A percentile compares a stretch with the other conserved stretches of the same genome.
phyloP scores from a whole-genome alignment of 30 jellyfish, hydroid and myxozoan genomes.

The Pelagia noctiluca region DNA sequence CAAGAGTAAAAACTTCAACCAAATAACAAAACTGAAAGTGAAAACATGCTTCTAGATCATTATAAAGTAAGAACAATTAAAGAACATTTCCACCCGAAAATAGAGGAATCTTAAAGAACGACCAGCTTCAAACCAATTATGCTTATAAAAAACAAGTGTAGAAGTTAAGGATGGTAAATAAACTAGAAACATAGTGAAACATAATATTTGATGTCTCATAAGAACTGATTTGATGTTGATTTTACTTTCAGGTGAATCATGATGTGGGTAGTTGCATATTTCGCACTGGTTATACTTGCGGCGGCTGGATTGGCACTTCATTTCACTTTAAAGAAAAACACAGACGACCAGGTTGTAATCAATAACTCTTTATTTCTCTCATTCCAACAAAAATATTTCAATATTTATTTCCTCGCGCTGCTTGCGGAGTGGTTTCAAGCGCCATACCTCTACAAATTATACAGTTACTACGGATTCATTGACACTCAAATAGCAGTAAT shows the following conservation, averaged over 20 bases:
- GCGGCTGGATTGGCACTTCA: constrained; percentile 57
- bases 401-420: constrained; percentile 88
- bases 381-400: constrained; percentile 78
- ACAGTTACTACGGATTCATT: constrained; percentile 90
- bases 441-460: constrained; percentile 86
- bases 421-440: constrained; percentile 99
- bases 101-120: too few species aligned
- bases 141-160: too few species aligned
- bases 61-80: too few species aligned
- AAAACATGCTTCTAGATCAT: too few species aligned
- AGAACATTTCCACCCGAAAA: too few species aligned
- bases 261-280: constrained; percentile 86
- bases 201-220: too few species aligned
- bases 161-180: too few species aligned
- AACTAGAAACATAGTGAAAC: too few species aligned
- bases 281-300: constrained; percentile 43
- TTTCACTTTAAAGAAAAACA: constrained; percentile 22
- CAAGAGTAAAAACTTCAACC: too few species aligned
- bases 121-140: too few species aligned
- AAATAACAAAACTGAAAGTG: too few species aligned
- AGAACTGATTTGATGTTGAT: too few species aligned
- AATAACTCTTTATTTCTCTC: constrained; percentile 85
- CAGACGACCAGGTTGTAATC: constrained; percentile 60
- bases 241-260: constrained; percentile 2
- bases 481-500: constrained; percentile 96